Conservation (phyloP, 2,888 invertebrate genomes). For the Andrena hattorfiana region DNA sequence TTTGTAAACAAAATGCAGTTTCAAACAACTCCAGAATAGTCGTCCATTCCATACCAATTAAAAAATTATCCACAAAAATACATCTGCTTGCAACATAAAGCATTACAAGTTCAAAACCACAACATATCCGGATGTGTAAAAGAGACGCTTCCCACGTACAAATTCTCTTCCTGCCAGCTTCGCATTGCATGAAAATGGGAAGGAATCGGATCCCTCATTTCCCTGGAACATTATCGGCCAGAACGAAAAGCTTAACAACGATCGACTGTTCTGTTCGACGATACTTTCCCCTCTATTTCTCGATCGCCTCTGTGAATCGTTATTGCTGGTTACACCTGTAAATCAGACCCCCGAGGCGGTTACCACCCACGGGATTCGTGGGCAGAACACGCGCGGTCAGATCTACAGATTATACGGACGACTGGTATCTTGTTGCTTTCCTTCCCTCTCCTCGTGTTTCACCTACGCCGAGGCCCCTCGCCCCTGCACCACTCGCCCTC, state of each 20-base stretch:
- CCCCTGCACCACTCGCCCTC: conserved; percentile 4
- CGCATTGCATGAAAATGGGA: not conserved
- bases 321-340: conserved; percentile 75
- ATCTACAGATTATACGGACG: conserved; percentile 71
- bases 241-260: not conserved
- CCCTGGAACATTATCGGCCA: not conserved
- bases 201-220: conserved; percentile 8
- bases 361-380: conserved; percentile 75
- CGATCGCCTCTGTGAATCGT: conserved; percentile 62
- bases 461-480: conserved; percentile 17
- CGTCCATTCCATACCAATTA: too few species aligned
- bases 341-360: conserved; percentile 72
- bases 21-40: too few species aligned
- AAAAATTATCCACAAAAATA: too few species aligned
- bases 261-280: conserved; percentile 11
- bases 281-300: conserved; percentile 29
- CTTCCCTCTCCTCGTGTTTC: conserved; percentile 47
- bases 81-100: too few species aligned
- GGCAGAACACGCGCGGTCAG: conserved; percentile 71
- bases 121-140: too few species aligned
- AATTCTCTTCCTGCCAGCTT: not conserved
- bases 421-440: conserved; percentile 67
- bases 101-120: too few species aligned
- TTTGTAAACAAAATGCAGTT: too few species aligned
- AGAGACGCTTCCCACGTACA: not conserved